A percentile compares a stretch with the other conserved stretches of the same genome.
Evolutionary conservation across 2,797 vertebrate genomes (phyloP).

Genomic region (Tapera naevia): DNA sequence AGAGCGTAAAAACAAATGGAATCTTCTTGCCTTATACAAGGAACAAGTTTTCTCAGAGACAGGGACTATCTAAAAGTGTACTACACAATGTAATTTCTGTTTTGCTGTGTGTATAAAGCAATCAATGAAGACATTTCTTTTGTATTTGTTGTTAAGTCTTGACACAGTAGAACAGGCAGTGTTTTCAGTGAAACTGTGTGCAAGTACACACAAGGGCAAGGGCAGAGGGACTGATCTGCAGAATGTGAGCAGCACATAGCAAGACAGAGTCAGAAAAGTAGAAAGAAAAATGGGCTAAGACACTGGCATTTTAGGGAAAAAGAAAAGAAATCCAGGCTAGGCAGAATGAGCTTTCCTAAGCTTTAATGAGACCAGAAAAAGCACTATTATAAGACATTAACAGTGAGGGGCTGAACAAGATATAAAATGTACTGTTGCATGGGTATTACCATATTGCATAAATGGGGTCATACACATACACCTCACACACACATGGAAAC

Average conservation of each 20-base stretch:
- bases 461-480: not conserved
- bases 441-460: not conserved
- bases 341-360: not conserved
- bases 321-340: not conserved
- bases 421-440: not conserved
- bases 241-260: not conserved
- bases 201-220: not conserved
- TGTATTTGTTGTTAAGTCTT: not conserved
- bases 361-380: not conserved
- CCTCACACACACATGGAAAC: not conserved
- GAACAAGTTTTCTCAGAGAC: not conserved
- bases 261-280: not conserved
- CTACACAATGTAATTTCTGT: not conserved
- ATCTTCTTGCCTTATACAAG: not conserved
- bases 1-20: accelerated
- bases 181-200: not conserved
- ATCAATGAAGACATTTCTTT: not conserved
- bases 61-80: not conserved
- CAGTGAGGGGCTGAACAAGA: not conserved
- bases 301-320: not conserved
- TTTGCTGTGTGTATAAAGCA: not conserved
- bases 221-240: not conserved
- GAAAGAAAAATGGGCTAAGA: not conserved
- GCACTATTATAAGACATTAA: not conserved
- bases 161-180: not conserved